Percentiles rank a stretch among this genome's conserved stretches.
phyloP scores from a whole-genome alignment of 2,113 vertebrate genomes.

The Syrrhaptes paradoxus region DNA sequence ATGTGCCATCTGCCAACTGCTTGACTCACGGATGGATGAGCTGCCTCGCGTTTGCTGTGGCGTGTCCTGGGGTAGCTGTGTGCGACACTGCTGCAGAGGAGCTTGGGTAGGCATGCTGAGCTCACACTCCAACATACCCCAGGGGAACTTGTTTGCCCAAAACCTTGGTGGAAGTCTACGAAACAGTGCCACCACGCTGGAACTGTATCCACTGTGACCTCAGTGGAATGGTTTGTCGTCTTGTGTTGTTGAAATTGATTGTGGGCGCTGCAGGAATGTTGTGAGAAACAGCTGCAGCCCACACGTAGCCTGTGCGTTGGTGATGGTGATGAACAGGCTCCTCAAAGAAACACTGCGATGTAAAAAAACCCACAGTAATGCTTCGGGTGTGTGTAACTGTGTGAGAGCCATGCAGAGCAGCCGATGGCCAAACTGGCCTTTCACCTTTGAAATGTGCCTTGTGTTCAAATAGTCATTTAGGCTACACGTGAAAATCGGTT shows the following conservation, averaged over 20 bases:
- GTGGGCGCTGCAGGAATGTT: constrained; percentile 24
- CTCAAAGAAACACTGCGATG: constrained; percentile 6
- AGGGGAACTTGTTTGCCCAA: not conserved
- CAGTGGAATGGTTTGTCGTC: constrained; percentile 35
- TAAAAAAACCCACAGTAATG: not conserved
- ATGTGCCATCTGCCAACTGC: not conserved
- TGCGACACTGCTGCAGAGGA: not conserved
- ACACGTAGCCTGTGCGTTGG: constrained; percentile 48
- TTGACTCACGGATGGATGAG: not conserved
- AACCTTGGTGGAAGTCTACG: not conserved
- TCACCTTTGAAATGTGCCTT: not conserved
- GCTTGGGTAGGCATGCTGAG: not conserved
- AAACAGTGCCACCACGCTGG: not conserved
- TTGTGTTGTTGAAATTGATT: not conserved
- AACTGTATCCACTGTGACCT: not conserved
- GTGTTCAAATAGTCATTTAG: not conserved
- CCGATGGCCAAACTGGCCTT: not conserved
- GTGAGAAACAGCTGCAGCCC: constrained; percentile 42
- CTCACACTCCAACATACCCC: not conserved
- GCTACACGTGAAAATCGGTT: not conserved
- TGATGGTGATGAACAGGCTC: constrained; percentile 1
- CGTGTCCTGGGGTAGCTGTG: not conserved
- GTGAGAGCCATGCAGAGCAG: not conserved
- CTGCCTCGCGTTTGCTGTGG: not conserved
- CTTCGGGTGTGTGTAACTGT: not conserved